Conservation (phyloP, 2,113 vertebrate species). For the Pygoscelis adeliae region DNA sequence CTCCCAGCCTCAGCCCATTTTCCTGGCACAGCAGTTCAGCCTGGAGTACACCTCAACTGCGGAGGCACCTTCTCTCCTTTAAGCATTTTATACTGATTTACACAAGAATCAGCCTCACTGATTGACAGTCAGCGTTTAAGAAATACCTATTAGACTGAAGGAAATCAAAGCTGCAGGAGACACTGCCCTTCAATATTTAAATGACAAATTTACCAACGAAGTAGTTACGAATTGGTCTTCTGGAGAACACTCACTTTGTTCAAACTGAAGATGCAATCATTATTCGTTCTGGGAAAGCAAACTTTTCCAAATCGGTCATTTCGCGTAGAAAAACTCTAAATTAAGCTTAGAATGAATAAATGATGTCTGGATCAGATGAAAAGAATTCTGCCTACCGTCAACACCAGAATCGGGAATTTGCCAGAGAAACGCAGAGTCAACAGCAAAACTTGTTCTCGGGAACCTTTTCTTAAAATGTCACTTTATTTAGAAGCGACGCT, state of each 20-base stretch:
- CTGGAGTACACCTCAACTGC: not conserved
- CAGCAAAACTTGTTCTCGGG: not conserved
- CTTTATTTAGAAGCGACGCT: not conserved
- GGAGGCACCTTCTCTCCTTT: not conserved
- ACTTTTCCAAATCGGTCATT: not conserved
- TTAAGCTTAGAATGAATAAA: not conserved
- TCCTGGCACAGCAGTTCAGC: not conserved
- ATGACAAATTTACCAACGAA: not conserved
- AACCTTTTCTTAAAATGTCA: not conserved
- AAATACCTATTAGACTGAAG: not conserved
- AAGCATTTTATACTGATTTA: not conserved
- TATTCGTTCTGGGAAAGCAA: not conserved
- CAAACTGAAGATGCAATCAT: not conserved
- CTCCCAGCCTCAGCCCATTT: not conserved
- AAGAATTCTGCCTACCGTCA: conserved; percentile 12
- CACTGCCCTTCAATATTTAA: not conserved
- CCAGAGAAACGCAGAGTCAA: conserved; percentile 45
- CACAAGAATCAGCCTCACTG: not conserved
- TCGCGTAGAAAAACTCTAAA: not conserved
- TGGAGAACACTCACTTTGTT: not conserved
- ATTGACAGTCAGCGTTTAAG: not conserved
- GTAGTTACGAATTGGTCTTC: not conserved
- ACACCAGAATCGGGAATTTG: not conserved
- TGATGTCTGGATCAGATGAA: not conserved
- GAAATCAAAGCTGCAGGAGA: not conserved